These are phyloP conservation scores for Poeciliopsis presidionis DNA, from an alignment of 2,797 vertebrate genomes.

Conservation along the genomic window DNA sequence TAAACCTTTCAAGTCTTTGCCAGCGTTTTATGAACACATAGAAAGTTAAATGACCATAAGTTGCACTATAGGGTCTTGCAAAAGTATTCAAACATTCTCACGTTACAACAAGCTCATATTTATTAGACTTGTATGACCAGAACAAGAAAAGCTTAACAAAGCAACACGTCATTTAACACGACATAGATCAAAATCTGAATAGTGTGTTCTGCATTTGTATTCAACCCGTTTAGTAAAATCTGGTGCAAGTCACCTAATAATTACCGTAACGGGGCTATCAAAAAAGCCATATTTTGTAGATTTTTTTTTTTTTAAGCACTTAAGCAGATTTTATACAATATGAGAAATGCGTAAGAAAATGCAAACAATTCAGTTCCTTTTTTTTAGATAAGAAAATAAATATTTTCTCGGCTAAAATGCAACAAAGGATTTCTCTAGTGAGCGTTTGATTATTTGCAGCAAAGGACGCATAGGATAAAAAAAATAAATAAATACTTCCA, in stretches of 20 bases:
- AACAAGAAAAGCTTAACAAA: background rate
- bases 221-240: background rate
- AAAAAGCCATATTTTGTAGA: no score
- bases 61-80: background rate
- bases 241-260: background rate
- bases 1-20: background rate
- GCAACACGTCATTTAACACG: background rate
- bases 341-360: no score
- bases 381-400: no score
- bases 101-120: background rate
- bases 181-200: background rate
- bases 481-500: no score
- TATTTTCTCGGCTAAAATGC: no score
- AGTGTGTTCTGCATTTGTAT: background rate
- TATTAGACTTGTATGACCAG: background rate
- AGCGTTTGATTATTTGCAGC: no score
- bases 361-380: no score
- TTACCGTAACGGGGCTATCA: no score
- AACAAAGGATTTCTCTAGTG: no score
- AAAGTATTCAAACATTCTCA: background rate
- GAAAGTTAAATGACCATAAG: background rate
- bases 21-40: background rate
- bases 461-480: no score
- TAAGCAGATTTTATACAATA: no score
- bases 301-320: no score